Percentiles rank a stretch among this genome's conserved stretches.
phyloP scores from a whole-genome alignment of 1,140 invertebrate species.

The Leucophenga varia region DNA sequence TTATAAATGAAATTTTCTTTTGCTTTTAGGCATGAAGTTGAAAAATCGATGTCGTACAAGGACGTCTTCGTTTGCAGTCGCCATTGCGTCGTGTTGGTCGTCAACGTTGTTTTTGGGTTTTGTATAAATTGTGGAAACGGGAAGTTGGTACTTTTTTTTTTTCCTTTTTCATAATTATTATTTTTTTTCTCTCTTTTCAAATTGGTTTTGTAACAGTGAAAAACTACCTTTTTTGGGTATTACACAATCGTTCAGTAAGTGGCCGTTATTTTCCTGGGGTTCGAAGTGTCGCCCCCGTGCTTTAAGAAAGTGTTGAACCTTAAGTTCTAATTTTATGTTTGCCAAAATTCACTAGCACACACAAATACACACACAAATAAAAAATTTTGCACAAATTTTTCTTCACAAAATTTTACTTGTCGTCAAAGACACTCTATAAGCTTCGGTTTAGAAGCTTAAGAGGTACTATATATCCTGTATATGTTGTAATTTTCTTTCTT shows the following conservation, averaged over 20 bases:
- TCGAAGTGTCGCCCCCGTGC: neutral
- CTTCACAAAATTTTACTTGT: neutral
- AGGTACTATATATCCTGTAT: slow-evolving; percentile 28
- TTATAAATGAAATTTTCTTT: no score
- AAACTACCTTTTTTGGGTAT: slow-evolving; percentile 47
- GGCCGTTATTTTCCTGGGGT: slow-evolving; percentile 11
- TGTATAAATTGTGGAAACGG: no score
- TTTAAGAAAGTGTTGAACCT: neutral
- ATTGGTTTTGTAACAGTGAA: neutral
- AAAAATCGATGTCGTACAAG: slow-evolving; percentile 55
- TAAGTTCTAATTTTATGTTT: no score
- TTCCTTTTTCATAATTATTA: no score
- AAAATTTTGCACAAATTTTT: no score
- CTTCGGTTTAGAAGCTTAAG: slow-evolving; percentile 24
- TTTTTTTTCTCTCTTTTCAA: slow-evolving; percentile 17
- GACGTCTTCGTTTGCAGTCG: slow-evolving; percentile 31
- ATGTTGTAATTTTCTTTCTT: slow-evolving; percentile 16
- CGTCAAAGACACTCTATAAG: slow-evolving; percentile 25
- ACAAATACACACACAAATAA: no score
- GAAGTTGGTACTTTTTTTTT: no score
- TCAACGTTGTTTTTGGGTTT: no score
- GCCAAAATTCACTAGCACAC: no score
- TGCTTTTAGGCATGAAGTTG: slow-evolving; percentile 52
- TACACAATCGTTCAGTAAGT: slow-evolving; percentile 46
- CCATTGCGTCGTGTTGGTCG: no score